Conservation (phyloP, 2,888 invertebrate species). For the Caenorhabditis sp. region DNA sequence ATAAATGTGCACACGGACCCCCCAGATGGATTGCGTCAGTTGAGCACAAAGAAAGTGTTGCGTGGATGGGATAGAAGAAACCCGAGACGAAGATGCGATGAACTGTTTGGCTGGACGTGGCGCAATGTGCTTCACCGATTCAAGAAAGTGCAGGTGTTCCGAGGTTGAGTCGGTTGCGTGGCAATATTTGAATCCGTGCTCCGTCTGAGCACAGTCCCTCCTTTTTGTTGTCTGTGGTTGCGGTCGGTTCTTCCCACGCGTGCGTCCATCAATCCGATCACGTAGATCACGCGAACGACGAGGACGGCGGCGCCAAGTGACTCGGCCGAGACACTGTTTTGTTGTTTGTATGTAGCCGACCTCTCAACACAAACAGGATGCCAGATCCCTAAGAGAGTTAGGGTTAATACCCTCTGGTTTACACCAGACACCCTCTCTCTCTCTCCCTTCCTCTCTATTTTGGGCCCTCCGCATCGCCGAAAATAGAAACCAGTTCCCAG, state of each 20-base stretch:
- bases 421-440: neutral
- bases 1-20: too few species aligned
- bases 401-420: slow-evolving; percentile 21
- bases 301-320: too few species aligned
- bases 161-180: too few species aligned
- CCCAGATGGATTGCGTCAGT: neutral
- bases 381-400: neutral
- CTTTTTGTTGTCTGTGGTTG: too few species aligned
- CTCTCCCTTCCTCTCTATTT: slow-evolving; percentile 15
- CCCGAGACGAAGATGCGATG: neutral
- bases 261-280: too few species aligned
- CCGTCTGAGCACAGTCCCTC: too few species aligned
- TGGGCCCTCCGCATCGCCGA: neutral
- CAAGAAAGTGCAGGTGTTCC: too few species aligned
- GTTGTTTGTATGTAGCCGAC: slow-evolving; percentile 15
- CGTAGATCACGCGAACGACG: too few species aligned
- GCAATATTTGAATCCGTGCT: too few species aligned
- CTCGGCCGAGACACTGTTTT: slow-evolving; percentile 3
- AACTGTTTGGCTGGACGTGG: too few species aligned
- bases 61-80: neutral
- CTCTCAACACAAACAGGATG: slow-evolving; percentile 26
- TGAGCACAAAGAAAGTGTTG: neutral
- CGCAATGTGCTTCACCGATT: too few species aligned
- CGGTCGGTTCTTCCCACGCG: too few species aligned
- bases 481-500: slow-evolving; percentile 6